A percentile compares a stretch with the other conserved stretches of the same genome.
These are phyloP conservation scores for Tricholauxania praeusta DNA, from an alignment of 2,888 invertebrate genomes.

Conservation along the genomic window DNA sequence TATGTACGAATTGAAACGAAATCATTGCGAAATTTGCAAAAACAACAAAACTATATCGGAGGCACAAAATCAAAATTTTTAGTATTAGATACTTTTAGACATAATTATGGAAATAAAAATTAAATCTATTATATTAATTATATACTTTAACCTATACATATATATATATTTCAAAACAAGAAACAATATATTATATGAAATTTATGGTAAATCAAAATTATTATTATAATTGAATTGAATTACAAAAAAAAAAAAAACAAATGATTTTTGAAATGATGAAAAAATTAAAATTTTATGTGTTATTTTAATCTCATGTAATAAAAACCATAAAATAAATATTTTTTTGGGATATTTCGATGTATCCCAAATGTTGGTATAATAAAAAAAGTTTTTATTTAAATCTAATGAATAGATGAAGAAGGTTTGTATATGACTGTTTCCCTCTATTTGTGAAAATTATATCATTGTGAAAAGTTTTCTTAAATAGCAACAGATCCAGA, in stretches of 20 bases:
- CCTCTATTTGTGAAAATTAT: too few relatives aligned
- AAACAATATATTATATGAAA: conserved; percentile 12
- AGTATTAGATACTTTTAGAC: conserved; percentile 50
- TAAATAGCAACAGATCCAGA: too few relatives aligned
- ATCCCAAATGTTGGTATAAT: conserved; percentile 50
- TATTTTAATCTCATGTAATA: conserved; percentile 49
- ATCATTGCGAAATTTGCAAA: conserved; percentile 12
- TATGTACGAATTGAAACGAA: conserved; percentile 32
- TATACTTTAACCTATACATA: conserved; percentile 30
- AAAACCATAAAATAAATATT: conserved; percentile 28
- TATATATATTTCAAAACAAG: conserved; percentile 5
- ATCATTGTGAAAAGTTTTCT: too few relatives aligned
- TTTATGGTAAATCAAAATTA: conserved; percentile 24
- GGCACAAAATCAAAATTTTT: conserved; percentile 58
- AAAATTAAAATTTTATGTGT: conserved; percentile 46
- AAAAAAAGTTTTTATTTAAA: not conserved
- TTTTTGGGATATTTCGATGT: conserved; percentile 46
- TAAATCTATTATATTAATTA: conserved; percentile 30
- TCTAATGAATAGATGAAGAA: too few relatives aligned
- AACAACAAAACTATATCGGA: conserved; percentile 52
- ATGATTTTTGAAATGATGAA: conserved; percentile 41
- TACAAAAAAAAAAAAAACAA: conserved; percentile 36
- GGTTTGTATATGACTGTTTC: too few relatives aligned
- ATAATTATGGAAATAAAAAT: conserved; percentile 45
- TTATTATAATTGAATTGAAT: conserved; percentile 28